Base-by-base conservation (phyloP, 2,113 vertebrate genomes). In the Loxodonta africana region DNA sequence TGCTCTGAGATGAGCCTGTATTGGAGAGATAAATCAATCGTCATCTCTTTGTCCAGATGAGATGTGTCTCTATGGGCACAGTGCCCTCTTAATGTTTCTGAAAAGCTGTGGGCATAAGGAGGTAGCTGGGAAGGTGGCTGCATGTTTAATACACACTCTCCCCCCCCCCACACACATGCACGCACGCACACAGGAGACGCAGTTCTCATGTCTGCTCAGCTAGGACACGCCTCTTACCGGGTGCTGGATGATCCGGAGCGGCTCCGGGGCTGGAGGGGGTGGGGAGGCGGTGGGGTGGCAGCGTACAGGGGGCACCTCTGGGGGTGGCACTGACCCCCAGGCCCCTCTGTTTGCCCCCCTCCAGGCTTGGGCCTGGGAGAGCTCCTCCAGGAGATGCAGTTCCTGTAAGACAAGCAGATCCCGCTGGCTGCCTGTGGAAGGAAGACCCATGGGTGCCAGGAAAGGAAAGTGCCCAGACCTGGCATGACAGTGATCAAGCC, bases 191-290 rank as follows among this genome's bases (percentile, higher is more conserved):
- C 14, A 21, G 0, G 14, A 69, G 21, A 26, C 71, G 18, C 15
- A 26, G 15, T 10, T 28, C 48, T n/a, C 6, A 11, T 15, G 65
- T 62, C 28, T 30, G 53, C n/a, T 23, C 25, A 21, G n/a, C 6
- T 5, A 37, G 30, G 53, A 60, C 10, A 26, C 33, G 33, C n/a
- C 33, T 25, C 96, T 98, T 97, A 99, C 99, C 4, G 67, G 95
- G 82, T 99, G 99, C 84, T 99, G 99, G 94, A 99, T 99, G 95
- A 99, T 98, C 90, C 88, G 97, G 4, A 98, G 99, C 33, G 98
- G 98, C 60, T 98, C 98, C 1, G 30, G 97, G 41, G 78, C 28
- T 0, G 82, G 97, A 0, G 92, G 74, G 23, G 94, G 90, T 91
- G 97, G 96, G 21, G 97, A 98, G 65, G 94, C 21, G 41, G 96